A percentile compares a stretch with the other conserved stretches of the same genome.
Conservation (phyloP, 1,140 invertebrate species). For the Potamilus streckersoni region DNA sequence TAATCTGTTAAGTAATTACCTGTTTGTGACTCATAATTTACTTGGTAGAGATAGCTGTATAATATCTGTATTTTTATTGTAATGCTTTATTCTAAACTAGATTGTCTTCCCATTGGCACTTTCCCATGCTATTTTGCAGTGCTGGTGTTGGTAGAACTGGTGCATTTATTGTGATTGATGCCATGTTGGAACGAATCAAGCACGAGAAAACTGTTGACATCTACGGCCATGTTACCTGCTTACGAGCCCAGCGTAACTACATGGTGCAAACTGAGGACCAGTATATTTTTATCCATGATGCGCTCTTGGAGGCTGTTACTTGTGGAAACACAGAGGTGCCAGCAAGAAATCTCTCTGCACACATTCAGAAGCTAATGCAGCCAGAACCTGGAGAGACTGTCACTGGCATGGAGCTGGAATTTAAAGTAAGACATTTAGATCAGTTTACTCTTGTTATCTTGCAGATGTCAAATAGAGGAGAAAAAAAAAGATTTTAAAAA, state of each 20-base stretch:
- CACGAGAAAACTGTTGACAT: conserved; percentile 99
- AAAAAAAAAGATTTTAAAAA: too few species aligned
- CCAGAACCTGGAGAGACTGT: conserved; percentile 69
- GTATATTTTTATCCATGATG: conserved; percentile 99
- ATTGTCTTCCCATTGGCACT: not conserved
- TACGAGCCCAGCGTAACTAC: conserved; percentile 88
- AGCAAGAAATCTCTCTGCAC: conserved; percentile 89
- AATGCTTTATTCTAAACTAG: too few species aligned
- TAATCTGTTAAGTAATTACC: too few species aligned
- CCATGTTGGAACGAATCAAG: conserved; percentile 89
- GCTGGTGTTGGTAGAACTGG: conserved; percentile 99
- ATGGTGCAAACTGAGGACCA: conserved; percentile 96
- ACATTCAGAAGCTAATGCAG: conserved; percentile 87
- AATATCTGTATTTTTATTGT: too few species aligned
- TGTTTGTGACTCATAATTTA: too few species aligned
- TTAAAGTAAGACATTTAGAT: conserved; percentile 76
- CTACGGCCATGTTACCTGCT: conserved; percentile 97
- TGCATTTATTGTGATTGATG: conserved; percentile 97
- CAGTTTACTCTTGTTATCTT: not conserved
- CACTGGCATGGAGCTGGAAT: conserved; percentile 98
- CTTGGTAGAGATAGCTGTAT: too few species aligned
- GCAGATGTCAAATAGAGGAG: too few species aligned
- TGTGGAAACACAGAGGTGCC: conserved; percentile 96
- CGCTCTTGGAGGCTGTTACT: conserved; percentile 90
- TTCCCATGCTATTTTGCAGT: conserved; percentile 79